Conservation (phyloP, 2,113 vertebrate genomes). For the Agelaius tricolor region DNA sequence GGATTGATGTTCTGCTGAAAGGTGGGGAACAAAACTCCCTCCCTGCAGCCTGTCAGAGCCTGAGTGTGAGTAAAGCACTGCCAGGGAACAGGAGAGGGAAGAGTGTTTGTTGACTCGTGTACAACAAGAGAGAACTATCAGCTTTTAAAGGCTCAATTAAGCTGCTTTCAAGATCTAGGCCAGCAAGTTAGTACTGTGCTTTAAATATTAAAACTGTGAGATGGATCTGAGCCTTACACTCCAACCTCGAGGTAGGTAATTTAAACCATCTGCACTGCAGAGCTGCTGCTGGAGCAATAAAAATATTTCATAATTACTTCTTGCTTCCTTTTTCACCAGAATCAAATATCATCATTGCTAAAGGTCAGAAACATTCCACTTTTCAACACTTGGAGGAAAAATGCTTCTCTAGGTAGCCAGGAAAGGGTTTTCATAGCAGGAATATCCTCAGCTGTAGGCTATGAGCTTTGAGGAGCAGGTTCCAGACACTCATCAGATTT, state of each 20-base stretch:
- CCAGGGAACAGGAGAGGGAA: neutral
- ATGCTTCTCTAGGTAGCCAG: neutral
- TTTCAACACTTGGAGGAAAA: constrained; percentile 12
- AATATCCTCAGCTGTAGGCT: constrained; percentile 37
- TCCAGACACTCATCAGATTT: constrained; percentile 43
- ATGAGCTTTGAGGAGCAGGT: constrained; percentile 36
- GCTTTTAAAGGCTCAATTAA: neutral
- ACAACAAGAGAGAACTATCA: neutral
- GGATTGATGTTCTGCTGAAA: neutral
- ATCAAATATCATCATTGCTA: constrained; percentile 54
- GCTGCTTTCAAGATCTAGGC: neutral
- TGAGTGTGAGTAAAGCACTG: neutral
- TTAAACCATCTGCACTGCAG: constrained; percentile 51
- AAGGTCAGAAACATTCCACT: constrained; percentile 51
- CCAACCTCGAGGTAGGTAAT: constrained; percentile 16
- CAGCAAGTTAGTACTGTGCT: neutral
- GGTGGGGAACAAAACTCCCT: neutral
- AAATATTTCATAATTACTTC: constrained; percentile 58
- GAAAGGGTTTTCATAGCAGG: constrained; percentile 35
- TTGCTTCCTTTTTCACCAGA: constrained; percentile 60
- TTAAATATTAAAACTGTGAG: neutral
- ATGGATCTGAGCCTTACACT: constrained; percentile 4
- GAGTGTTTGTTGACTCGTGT: neutral
- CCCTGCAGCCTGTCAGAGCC: neutral
- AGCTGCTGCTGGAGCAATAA: constrained; percentile 58